Conservation (phyloP, 2,888 invertebrate genomes). For the Apotomis turbidana region DNA sequence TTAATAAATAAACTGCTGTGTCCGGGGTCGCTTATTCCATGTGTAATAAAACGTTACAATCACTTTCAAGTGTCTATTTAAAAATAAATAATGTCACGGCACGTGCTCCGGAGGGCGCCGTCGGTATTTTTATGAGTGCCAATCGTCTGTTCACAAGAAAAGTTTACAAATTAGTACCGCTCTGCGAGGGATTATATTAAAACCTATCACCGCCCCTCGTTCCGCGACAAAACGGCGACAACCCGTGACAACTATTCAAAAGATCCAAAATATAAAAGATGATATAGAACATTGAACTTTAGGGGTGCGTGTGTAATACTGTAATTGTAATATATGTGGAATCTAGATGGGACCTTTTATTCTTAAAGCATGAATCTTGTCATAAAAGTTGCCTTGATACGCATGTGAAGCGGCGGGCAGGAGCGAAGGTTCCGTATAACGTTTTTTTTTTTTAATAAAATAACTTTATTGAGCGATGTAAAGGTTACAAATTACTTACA, state of each 20-base stretch:
- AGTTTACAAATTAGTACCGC: slow-evolving; percentile 31
- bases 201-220: slow-evolving; percentile 14
- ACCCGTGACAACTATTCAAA: not conserved
- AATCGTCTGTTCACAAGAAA: slow-evolving; percentile 15
- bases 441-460: too few species aligned
- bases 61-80: not conserved
- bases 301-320: not conserved
- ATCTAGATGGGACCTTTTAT: not conserved
- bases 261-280: not conserved
- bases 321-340: not conserved
- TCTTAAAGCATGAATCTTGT: slow-evolving; percentile 22
- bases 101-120: slow-evolving; percentile 14
- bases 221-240: slow-evolving; percentile 8
- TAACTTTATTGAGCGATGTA: too few species aligned
- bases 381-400: slow-evolving; percentile 28
- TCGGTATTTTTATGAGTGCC: slow-evolving; percentile 20
- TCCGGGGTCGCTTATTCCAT: not conserved
- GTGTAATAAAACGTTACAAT: not conserved
- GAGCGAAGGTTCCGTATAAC: slow-evolving; percentile 15
- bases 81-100: slow-evolving; percentile 1
- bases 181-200: slow-evolving; percentile 19
- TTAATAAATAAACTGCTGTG: not conserved
- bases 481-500: too few species aligned
- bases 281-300: not conserved
- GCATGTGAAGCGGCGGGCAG: not conserved